Evolutionary conservation across 2,113 vertebrate genomes (phyloP).

Genomic region (Neolamprologus sp.): DNA sequence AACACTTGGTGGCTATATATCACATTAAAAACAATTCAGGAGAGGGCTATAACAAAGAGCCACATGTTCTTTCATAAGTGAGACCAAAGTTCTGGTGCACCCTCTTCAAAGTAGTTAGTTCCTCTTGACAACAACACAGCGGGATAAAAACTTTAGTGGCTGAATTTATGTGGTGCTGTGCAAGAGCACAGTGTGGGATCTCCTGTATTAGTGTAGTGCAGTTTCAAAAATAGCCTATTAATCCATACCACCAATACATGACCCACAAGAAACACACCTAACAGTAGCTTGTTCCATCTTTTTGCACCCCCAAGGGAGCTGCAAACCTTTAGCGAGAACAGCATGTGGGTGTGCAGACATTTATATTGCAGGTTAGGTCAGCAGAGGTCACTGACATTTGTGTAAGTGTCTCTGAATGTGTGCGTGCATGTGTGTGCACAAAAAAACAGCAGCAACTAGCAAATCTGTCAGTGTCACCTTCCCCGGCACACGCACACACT

Average conservation of each 20-base stretch:
- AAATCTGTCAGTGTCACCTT: constrained; percentile 9
- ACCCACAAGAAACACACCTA: neutral
- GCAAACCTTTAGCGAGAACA: neutral
- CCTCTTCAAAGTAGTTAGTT: neutral
- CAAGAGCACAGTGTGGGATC: constrained; percentile 11
- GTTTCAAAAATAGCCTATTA: constrained; percentile 20
- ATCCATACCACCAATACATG: constrained; percentile 2
- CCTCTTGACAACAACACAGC: neutral
- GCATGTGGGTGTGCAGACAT: constrained; percentile 14
- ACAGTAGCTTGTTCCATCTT: constrained; percentile 26
- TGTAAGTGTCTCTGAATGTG: neutral
- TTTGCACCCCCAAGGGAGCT: constrained; percentile 10
- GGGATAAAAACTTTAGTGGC: constrained; percentile 9
- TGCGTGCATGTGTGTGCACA: neutral
- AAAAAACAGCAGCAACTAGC: neutral
- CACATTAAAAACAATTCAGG: neutral
- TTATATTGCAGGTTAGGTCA: constrained; percentile 4
- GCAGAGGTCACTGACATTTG: constrained; percentile 22
- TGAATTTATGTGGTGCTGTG: constrained; percentile 15
- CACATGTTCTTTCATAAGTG: neutral
- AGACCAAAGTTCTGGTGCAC: neutral
- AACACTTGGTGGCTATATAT: neutral
- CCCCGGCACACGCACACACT: neutral
- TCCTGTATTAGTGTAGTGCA: neutral
- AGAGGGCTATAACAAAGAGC: neutral